phyloP scores from a whole-genome alignment of 1,140 invertebrate genomes.

The Heterodera carotae region DNA sequence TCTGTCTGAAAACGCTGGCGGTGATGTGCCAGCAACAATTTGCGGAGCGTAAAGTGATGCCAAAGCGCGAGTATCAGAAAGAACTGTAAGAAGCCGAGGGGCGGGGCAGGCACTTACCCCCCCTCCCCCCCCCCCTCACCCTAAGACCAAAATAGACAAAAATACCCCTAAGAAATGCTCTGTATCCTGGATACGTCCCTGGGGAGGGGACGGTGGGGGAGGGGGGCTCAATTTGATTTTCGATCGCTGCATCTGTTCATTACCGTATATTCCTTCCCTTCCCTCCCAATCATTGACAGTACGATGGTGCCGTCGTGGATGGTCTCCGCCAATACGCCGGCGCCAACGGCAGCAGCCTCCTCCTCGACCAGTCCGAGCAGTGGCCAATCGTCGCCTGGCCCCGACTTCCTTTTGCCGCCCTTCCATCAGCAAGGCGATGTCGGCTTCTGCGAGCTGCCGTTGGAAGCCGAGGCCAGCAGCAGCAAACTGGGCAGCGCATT shows the following conservation, averaged over 20 bases:
- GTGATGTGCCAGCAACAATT: constrained; percentile 61
- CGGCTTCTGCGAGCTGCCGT: constrained; percentile 57
- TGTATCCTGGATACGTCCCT: too few relatives aligned
- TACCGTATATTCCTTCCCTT: background rate
- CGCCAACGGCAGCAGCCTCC: constrained; percentile 2
- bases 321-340: constrained; percentile 5
- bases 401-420: constrained; percentile 40
- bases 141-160: too few relatives aligned
- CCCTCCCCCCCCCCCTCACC: too few relatives aligned
- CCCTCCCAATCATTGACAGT: background rate
- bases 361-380: constrained; percentile 16
- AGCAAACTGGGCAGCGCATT: constrained; percentile 18
- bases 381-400: constrained; percentile 20
- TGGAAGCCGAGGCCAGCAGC: constrained; percentile 44
- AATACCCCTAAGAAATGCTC: too few relatives aligned
- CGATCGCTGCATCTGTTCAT: too few relatives aligned
- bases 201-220: background rate
- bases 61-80: constrained; percentile 48
- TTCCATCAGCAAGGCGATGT: constrained; percentile 64
- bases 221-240: too few relatives aligned
- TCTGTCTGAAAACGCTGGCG: constrained; percentile 48
- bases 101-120: constrained; percentile 22
- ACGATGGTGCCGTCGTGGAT: constrained; percentile 8
- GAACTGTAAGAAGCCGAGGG: constrained; percentile 35
- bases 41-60: constrained; percentile 44